Percentiles rank a stretch among this genome's conserved stretches.
Evolutionary conservation across 2,888 invertebrate species (phyloP).

Genomic region (Tiliacea aurago): DNA sequence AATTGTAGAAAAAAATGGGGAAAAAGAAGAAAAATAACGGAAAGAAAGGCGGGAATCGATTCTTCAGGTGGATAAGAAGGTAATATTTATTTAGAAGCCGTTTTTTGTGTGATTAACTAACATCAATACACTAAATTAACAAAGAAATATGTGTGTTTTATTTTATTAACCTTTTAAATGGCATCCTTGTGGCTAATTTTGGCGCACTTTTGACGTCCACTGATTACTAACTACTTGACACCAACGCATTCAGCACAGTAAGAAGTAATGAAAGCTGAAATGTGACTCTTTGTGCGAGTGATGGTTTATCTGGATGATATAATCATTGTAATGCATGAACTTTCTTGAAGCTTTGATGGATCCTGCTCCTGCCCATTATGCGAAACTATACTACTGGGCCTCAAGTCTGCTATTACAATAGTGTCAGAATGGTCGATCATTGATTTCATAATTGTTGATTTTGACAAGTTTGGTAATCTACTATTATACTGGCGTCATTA

Average conservation of each 20-base stretch:
- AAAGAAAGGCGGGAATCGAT: conserved; percentile 84
- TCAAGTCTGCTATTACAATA: too few relatives aligned
- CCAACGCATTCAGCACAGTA: background rate
- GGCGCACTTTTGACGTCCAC: conserved; percentile 22
- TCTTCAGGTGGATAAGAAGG: conserved; percentile 89
- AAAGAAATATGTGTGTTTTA: conserved; percentile 36
- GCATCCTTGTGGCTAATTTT: conserved; percentile 30
- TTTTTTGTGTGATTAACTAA: conserved; percentile 45
- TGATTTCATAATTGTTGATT: too few relatives aligned
- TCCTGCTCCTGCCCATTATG: background rate
- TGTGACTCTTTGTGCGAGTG: background rate
- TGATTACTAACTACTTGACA: background rate
- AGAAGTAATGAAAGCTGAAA: background rate
- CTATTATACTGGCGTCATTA: too few relatives aligned
- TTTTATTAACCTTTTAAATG: conserved; percentile 16
- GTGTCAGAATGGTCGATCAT: too few relatives aligned
- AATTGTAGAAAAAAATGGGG: conserved; percentile 79
- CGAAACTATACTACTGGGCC: background rate
- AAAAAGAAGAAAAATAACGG: conserved; percentile 87
- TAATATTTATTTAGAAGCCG: conserved; percentile 65
- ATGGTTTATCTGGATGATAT: background rate
- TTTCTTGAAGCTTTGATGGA: too few relatives aligned
- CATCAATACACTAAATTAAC: conserved; percentile 31
- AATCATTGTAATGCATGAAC: conserved; percentile 11
- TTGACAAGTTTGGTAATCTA: too few relatives aligned